phyloP scores from a whole-genome alignment of 2,113 vertebrate species.

The Arizona elegans region DNA sequence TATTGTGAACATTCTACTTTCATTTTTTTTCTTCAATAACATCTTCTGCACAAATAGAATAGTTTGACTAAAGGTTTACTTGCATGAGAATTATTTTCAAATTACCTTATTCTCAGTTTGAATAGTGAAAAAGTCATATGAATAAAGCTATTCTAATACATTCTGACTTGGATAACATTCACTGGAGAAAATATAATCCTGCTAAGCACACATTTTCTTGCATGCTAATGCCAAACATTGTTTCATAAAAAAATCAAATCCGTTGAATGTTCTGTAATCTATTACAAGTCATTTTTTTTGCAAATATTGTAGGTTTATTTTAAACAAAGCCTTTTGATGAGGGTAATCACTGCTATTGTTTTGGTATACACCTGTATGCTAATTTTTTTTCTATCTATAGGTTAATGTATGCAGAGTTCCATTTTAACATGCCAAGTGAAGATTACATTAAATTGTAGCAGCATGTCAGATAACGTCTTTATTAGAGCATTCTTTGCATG shows the following conservation, averaged over 20 bases:
- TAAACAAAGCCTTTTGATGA: not conserved
- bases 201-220: not conserved
- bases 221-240: not conserved
- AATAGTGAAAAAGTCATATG: not conserved
- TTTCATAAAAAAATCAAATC: conserved; percentile 13
- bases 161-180: not conserved
- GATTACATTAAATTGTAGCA: not conserved
- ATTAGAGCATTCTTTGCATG: not conserved
- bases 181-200: not conserved
- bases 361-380: conserved; percentile 12
- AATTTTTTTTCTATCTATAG: not conserved
- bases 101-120: not conserved
- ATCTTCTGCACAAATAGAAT: not conserved
- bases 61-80: not conserved
- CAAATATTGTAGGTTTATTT: not conserved
- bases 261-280: not conserved
- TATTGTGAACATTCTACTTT: not conserved
- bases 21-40: not conserved
- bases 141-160: not conserved
- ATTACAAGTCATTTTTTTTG: not conserved
- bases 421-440: not conserved
- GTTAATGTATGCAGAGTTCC: not conserved
- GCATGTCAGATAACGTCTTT: not conserved
- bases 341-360: conserved; percentile 5
- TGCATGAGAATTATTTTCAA: not conserved